Evolutionary conservation across 2,797 vertebrate genomes (phyloP), one percentile per base, ranked within the genome.

Genomic region (Sebastolobus alascanus): DNA sequence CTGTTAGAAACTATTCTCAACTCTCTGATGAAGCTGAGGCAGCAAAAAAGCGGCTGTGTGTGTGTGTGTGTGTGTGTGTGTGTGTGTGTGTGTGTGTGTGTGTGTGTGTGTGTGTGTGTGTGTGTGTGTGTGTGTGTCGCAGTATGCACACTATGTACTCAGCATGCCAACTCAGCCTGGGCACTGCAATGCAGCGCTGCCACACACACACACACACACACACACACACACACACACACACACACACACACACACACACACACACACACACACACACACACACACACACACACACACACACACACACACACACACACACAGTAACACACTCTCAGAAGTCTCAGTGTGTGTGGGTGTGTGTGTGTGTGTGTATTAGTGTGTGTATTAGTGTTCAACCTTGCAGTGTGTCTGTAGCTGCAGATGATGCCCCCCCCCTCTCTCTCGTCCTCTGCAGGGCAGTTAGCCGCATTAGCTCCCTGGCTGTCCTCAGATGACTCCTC

Each of bases 171-270:
- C 90, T 94, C 93, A 92, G 94, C 91, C 91, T 92, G 92, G 59
- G 93, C 89, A 95, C 96, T 95, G 96, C 96, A 96, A 93, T 96
- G 95, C 95, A 96, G 96, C 90, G 92, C 91, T 94, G 90, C 69
- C 88, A 90, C 85, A 89, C 85, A 50, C 68, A 65, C 74, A 25
- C 75, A 74, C 65, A 13, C 73, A 58, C 58, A n/a, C n/a, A n/a
- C n/a, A n/a, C n/a, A n/a, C n/a, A n/a, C n/a, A n/a, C n/a, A n/a
- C n/a, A n/a, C n/a, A n/a, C n/a, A n/a, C n/a, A n/a, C n/a, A n/a
- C n/a, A n/a, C n/a, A n/a, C n/a, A n/a, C n/a, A n/a, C n/a, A n/a
- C n/a, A n/a, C n/a, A n/a, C n/a, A n/a, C n/a, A n/a, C n/a, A n/a
- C n/a, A n/a, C n/a, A n/a, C n/a, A n/a, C n/a, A n/a, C n/a, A n/a